Evolutionary conservation across 2,888 invertebrate genomes (phyloP).

Genomic region (Empis stercorea): DNA sequence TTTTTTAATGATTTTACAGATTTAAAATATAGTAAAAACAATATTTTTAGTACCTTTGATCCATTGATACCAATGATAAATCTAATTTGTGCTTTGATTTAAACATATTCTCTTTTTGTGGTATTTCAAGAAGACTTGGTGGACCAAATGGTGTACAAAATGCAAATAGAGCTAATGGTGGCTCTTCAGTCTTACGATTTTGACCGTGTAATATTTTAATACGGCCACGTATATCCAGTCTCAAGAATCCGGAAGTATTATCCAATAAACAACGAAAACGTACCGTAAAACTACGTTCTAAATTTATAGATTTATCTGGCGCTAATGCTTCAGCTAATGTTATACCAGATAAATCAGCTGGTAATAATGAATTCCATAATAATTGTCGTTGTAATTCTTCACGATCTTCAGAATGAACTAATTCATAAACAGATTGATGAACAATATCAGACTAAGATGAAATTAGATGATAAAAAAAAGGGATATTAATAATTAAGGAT

Average conservation of each 20-base stretch:
- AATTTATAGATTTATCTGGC: slow-evolving; percentile 75
- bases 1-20: slow-evolving; percentile 1
- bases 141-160: slow-evolving; percentile 99
- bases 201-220: slow-evolving; percentile 95
- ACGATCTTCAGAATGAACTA: slow-evolving; percentile 97
- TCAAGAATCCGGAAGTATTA: slow-evolving; percentile 97
- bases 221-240: slow-evolving; percentile 93
- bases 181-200: slow-evolving; percentile 86
- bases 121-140: slow-evolving; percentile 89
- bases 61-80: slow-evolving; percentile 91
- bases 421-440: slow-evolving; percentile 97
- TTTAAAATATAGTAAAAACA: background rate
- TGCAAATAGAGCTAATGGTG: slow-evolving; percentile 89
- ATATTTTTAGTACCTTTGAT: slow-evolving; percentile 57
- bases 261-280: slow-evolving; percentile 97
- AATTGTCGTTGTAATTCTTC: slow-evolving; percentile 93
- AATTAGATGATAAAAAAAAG: slow-evolving; percentile 29
- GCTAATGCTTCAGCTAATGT: slow-evolving; percentile 79
- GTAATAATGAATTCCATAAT: slow-evolving; percentile 88
- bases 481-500: background rate
- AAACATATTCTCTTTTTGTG: slow-evolving; percentile 98
- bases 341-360: slow-evolving; percentile 44
- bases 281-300: slow-evolving; percentile 96
- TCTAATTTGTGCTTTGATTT: slow-evolving; percentile 99
- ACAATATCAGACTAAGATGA: slow-evolving; percentile 99